Conservation (phyloP, 2,888 invertebrate genomes). For the Orthosia gothica region DNA sequence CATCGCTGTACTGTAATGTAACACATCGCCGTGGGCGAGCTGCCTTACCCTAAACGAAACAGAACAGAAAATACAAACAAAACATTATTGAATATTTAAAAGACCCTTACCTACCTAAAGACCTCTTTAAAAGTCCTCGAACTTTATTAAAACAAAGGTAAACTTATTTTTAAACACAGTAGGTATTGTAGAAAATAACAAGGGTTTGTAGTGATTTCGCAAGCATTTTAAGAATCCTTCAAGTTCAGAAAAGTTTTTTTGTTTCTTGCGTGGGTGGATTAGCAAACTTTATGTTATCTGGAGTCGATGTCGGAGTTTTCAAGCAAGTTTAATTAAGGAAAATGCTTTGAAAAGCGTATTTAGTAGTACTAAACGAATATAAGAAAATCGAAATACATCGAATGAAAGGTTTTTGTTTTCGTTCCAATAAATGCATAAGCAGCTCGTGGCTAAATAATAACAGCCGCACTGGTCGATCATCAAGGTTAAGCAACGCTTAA, state of each 20-base stretch:
- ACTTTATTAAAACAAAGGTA: conserved; percentile 13
- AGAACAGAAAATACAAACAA: conserved; percentile 6
- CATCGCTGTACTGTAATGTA: too few species aligned
- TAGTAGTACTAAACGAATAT: conserved; percentile 5
- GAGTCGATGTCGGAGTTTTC: conserved; percentile 13
- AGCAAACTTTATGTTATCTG: conserved; percentile 24
- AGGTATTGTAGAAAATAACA: conserved; percentile 34
- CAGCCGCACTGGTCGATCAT: too few species aligned
- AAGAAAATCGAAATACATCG: too few species aligned
- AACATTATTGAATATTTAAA: conserved; percentile 30
- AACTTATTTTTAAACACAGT: conserved; percentile 26
- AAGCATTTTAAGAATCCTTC: conserved; percentile 30
- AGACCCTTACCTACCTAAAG: not conserved
- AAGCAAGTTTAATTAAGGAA: conserved; percentile 16
- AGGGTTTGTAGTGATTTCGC: conserved; percentile 39
- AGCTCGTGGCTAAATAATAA: too few species aligned
- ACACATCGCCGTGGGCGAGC: too few species aligned
- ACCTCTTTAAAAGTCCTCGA: conserved; percentile 6
- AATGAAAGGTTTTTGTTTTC: not conserved
- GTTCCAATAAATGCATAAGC: not conserved
- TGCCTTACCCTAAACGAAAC: not conserved
- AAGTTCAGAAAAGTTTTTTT: conserved; percentile 19
- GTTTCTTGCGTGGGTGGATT: conserved; percentile 35
- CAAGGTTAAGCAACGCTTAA: too few species aligned
- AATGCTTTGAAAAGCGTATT: conserved; percentile 8